Evolutionary conservation across 64 coral and sea anemone genomes (phyloP), one percentile per base, ranked within the genome.

Genomic region (Actinia equina): DNA sequence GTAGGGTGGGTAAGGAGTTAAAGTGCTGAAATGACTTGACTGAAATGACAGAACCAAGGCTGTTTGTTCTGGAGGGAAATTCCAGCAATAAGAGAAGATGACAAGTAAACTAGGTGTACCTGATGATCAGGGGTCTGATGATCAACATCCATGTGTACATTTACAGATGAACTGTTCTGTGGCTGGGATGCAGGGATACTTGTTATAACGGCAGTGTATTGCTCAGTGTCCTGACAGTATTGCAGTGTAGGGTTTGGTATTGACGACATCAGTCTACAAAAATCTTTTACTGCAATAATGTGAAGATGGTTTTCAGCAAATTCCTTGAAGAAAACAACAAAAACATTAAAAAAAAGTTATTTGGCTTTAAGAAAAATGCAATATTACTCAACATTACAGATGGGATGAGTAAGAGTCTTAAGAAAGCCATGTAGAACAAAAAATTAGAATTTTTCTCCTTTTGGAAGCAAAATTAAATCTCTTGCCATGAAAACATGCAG

Each of bases 261-360:
- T 41, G 89, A 91, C 14, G 83, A 59, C 76, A 91, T 52, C 49
- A 81, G 83, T 54, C 41, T 61, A 23, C 83, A 84, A 87, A 91
- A 91, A 12, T 87, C 84, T 43, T 71, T 79, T 8, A 91, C 45
- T 80, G 76, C 44, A 44, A 77, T 44, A 41, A 59, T 59, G 20
- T 71, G 83, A 22, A 91, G 59, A 44, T 91, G 58, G 26, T 91
- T 84, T 71, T 91, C 71, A 80, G 25, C 89, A 46, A 86, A 22
- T 41, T 62, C 54, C 89, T 91, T 58, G 17, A 54, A 18, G 30
- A 86, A 55, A 77, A 88, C n/a, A 88, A 80, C 17, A 42, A 37
- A 17, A 45, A 37, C 44, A 14, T 41, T 12, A 41, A 15, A 9
- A 30, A 27, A 30, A 30, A 37, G 30, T 30, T 16, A 9, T 11